Evolutionary conservation across 2,888 invertebrate species (phyloP).

Genomic region (Drosophila hamatofila): DNA sequence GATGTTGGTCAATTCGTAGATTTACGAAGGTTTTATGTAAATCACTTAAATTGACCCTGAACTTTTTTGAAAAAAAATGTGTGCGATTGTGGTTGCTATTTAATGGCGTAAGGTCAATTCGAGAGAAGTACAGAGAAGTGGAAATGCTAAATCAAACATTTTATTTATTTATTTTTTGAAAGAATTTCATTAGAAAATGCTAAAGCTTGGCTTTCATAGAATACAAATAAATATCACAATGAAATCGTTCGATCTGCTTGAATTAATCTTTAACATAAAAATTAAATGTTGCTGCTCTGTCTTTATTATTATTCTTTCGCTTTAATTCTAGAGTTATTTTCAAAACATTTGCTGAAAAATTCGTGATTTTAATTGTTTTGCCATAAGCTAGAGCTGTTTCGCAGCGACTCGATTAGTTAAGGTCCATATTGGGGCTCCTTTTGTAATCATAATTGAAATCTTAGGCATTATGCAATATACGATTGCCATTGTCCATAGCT

Average conservation of each 20-base stretch:
- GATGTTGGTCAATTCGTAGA: conserved; percentile 23
- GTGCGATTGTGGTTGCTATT: conserved; percentile 3
- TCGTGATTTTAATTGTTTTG: conserved; percentile 14
- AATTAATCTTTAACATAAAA: no score
- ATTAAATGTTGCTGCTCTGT: no score
- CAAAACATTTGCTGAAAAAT: not conserved
- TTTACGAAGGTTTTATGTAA: conserved; percentile 56
- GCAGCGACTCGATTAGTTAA: conserved; percentile 17
- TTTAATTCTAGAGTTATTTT: not conserved
- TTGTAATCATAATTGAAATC: conserved; percentile 67
- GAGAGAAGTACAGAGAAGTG: conserved; percentile 26
- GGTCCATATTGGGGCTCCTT: conserved; percentile 15
- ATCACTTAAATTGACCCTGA: conserved; percentile 51
- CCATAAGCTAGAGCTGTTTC: conserved; percentile 14
- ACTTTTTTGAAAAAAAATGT: conserved; percentile 31
- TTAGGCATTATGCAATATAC: conserved; percentile 55
- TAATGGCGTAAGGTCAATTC: conserved; percentile 28
- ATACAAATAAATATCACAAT: not conserved
- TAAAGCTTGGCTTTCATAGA: no score
- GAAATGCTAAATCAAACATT: not conserved
- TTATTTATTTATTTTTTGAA: not conserved
- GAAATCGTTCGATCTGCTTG: no score
- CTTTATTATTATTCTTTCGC: not conserved
- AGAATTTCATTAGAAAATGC: not conserved
- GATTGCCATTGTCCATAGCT: conserved; percentile 56